Evolutionary conservation across 2,113 vertebrate species (phyloP).

Genomic region (Anoura caudifer): DNA sequence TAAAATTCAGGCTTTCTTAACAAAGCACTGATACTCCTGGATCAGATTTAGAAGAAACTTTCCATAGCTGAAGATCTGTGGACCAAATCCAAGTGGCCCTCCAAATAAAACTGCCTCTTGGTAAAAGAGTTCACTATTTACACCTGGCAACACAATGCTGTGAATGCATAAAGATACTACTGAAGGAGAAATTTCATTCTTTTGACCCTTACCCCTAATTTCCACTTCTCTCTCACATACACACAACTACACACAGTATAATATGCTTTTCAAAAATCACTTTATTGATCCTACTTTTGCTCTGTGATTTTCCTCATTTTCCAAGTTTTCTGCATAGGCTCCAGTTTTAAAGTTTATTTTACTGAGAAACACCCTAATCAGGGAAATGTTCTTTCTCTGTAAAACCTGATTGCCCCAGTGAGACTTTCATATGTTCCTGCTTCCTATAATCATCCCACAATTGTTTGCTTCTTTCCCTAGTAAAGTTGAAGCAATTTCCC

Average conservation of each 20-base stretch:
- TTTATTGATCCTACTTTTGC: not conserved
- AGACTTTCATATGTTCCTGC: not conserved
- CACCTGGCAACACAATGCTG: not conserved
- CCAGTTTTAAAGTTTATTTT: not conserved
- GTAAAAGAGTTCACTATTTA: not conserved
- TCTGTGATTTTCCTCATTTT: not conserved
- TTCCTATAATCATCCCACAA: not conserved
- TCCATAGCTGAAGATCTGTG: not conserved
- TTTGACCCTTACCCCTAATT: not conserved
- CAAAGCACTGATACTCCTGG: not conserved
- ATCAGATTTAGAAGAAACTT: not conserved
- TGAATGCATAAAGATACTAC: not conserved
- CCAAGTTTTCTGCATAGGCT: not conserved
- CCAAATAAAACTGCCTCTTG: not conserved
- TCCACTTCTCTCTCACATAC: not conserved
- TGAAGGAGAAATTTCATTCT: not conserved
- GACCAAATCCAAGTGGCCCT: not conserved
- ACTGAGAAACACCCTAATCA: constrained; percentile 3
- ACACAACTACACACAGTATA: too few species aligned
- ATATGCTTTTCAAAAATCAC: not conserved
- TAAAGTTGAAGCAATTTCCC: not conserved
- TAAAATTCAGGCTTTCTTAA: not conserved
- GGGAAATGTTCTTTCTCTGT: not conserved
- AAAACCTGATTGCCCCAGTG: not conserved
- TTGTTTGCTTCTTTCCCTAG: not conserved